Conservation (phyloP, 2,888 invertebrate species). For the Amblyteles armatorius region DNA sequence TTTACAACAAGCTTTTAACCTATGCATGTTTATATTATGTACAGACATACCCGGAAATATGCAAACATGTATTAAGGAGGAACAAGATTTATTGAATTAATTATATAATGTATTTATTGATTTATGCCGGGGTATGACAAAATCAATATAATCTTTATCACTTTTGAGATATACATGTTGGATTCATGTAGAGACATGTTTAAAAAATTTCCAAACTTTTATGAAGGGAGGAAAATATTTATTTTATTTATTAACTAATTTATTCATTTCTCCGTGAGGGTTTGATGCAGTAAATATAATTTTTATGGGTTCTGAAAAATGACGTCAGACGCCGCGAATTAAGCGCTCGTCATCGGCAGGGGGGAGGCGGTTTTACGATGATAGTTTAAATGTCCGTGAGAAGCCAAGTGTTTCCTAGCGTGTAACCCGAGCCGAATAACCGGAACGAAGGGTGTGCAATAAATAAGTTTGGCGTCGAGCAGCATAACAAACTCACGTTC, state of each 20-base stretch:
- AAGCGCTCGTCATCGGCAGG: background rate
- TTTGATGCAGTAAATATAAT: background rate
- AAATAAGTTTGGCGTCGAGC: conserved; percentile 51
- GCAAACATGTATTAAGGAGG: no score
- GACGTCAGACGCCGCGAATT: background rate
- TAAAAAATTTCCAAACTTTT: no score
- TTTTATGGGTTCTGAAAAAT: conserved; percentile 1
- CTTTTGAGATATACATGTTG: no score
- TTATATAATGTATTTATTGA: no score
- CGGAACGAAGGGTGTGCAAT: conserved; percentile 4
- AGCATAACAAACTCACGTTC: conserved; percentile 45
- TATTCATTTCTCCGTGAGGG: background rate
- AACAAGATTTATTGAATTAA: no score
- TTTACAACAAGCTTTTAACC: no score
- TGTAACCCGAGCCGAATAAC: conserved; percentile 40
- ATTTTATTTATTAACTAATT: no score
- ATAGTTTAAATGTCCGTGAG: conserved; percentile 60
- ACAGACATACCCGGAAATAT: no score
- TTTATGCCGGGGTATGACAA: background rate
- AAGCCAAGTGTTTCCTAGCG: conserved; percentile 39
- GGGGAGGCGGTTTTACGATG: conserved; percentile 40
- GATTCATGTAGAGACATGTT: no score
- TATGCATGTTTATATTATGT: no score
- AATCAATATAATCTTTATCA: background rate
- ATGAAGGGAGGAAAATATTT: no score